Conservation (phyloP, 2,888 invertebrate species). For the Spodoptera exigua region DNA sequence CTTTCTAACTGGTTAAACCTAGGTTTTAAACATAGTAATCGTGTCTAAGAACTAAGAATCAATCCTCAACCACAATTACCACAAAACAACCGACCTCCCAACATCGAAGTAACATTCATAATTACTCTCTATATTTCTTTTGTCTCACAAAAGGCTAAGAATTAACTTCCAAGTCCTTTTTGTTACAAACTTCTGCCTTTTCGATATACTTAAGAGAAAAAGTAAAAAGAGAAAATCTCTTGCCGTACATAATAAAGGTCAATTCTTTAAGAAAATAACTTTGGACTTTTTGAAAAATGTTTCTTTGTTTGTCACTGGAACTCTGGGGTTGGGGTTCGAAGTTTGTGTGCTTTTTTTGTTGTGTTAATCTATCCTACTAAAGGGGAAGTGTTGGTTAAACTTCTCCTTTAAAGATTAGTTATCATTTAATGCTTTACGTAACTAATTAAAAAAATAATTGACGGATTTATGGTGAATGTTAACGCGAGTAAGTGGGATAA, state of each 20-base stretch:
- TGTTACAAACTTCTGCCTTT: constrained; percentile 46
- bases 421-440: too few species aligned
- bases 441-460: too few species aligned
- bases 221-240: constrained; percentile 51
- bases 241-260: constrained; percentile 46
- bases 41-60: too few species aligned
- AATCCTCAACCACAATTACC: not conserved
- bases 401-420: too few species aligned
- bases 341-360: constrained; percentile 4
- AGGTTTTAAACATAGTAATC: too few species aligned
- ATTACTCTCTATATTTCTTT: constrained; percentile 42
- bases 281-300: constrained; percentile 33
- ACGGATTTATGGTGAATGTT: too few species aligned
- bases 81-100: constrained; percentile 19
- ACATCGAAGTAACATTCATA: constrained; percentile 30
- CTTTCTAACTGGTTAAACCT: too few species aligned
- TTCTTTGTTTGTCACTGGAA: constrained; percentile 16
- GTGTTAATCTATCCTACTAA: not conserved
- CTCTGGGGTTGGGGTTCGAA: not conserved
- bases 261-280: constrained; percentile 31
- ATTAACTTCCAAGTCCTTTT: constrained; percentile 56
- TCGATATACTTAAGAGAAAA: constrained; percentile 37
- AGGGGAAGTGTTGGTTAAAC: too few species aligned
- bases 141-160: constrained; percentile 51
- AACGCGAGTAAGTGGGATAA: too few species aligned